A percentile compares a stretch with the other conserved stretches of the same genome.
Evolutionary conservation across 1,140 invertebrate genomes (phyloP).

Genomic region (Diprion similis): DNA sequence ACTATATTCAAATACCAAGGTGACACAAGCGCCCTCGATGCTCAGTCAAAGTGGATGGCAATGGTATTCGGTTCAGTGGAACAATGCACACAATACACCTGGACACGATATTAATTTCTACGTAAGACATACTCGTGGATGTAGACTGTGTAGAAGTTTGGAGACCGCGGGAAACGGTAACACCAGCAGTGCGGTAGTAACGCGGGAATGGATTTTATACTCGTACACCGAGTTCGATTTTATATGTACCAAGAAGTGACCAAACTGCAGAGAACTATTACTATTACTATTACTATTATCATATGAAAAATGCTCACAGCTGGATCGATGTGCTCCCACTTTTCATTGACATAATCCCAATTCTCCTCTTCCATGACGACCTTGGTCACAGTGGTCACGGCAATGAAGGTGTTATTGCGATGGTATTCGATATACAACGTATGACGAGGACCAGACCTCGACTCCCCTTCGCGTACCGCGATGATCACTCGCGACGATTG

Average conservation of each 20-base stretch:
- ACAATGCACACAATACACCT: neutral
- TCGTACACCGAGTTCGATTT: too few relatives aligned
- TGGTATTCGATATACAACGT: neutral
- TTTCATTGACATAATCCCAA: constrained; percentile 46
- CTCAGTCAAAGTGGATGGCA: neutral
- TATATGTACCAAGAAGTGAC: too few relatives aligned
- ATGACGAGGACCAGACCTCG: neutral
- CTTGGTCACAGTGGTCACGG: neutral
- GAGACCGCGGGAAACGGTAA: too few relatives aligned
- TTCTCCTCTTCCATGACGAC: constrained; percentile 38
- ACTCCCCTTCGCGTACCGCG: neutral
- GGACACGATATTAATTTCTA: too few relatives aligned
- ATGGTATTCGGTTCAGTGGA: neutral
- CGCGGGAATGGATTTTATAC: too few relatives aligned
- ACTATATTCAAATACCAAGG: neutral
- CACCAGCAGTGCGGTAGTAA: too few relatives aligned
- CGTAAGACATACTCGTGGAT: too few relatives aligned
- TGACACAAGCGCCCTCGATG: neutral
- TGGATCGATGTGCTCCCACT: constrained; percentile 52
- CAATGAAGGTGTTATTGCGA: neutral
- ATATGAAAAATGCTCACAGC: neutral
- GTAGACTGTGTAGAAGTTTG: too few relatives aligned
- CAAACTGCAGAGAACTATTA: too few relatives aligned
- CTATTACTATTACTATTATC: too few relatives aligned
- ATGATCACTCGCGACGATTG: neutral